A percentile compares a stretch with the other conserved stretches of the same genome.
These are phyloP conservation scores for Mythimna albipuncta DNA, from an alignment of 2,888 invertebrate species.

Conservation along the genomic window DNA sequence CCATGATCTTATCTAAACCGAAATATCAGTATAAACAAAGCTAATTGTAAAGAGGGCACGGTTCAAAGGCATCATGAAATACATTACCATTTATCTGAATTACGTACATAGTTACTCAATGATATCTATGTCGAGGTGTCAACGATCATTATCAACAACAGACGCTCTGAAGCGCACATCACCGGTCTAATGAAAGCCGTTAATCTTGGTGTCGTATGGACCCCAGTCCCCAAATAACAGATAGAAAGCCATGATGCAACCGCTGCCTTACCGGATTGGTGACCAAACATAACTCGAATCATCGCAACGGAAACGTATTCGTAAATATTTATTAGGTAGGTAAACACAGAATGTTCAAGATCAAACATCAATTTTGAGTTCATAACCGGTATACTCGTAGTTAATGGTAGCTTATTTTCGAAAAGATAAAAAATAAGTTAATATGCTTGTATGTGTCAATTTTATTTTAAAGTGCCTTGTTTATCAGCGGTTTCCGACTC, in stretches of 20 bases:
- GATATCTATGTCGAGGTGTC: constrained; percentile 62
- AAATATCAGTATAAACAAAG: constrained; percentile 34
- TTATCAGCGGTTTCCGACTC: background rate
- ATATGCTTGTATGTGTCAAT: background rate
- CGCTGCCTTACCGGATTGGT: constrained; percentile 66
- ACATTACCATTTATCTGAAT: constrained; percentile 65
- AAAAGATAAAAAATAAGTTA: background rate
- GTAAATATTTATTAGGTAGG: constrained; percentile 51
- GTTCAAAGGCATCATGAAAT: constrained; percentile 61
- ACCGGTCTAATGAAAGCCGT: constrained; percentile 77
- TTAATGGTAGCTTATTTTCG: background rate
- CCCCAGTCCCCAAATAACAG: constrained; percentile 48
- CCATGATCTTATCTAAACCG: background rate
- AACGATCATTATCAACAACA: constrained; percentile 69
- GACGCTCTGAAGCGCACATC: constrained; percentile 63
- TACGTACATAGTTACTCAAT: constrained; percentile 55
- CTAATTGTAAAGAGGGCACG: constrained; percentile 36
- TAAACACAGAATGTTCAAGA: constrained; percentile 52
- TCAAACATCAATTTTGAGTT: constrained; percentile 22
- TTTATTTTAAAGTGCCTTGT: background rate
- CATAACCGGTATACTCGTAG: constrained; percentile 2
- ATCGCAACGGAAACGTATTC: constrained; percentile 31
- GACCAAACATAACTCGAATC: constrained; percentile 65
- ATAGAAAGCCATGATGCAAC: constrained; percentile 83
- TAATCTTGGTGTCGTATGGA: constrained; percentile 72